Conservation (phyloP, 2,113 vertebrate genomes). For the Paradoxurus hermaphroditus region DNA sequence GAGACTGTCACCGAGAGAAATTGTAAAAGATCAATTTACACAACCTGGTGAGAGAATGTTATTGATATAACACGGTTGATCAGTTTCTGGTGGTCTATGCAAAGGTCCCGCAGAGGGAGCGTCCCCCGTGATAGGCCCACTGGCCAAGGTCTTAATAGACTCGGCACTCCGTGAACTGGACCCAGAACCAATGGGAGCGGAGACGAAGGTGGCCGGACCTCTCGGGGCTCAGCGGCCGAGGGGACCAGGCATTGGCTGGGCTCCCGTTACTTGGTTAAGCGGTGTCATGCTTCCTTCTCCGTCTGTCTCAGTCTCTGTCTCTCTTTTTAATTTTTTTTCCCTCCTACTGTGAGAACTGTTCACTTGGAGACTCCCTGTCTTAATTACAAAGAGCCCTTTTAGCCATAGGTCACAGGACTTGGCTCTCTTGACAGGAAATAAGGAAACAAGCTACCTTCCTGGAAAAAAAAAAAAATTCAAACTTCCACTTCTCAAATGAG, state of each 20-base stretch:
- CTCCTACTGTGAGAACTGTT: constrained; percentile 87
- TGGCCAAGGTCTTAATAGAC: constrained; percentile 85
- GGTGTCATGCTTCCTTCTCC: constrained; percentile 68
- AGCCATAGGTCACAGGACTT: constrained; percentile 87
- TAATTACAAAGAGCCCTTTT: constrained; percentile 90
- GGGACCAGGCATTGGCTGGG: constrained; percentile 76
- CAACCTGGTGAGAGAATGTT: constrained; percentile 90
- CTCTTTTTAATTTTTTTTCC: not conserved
- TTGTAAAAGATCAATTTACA: constrained; percentile 97
- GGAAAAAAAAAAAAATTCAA: constrained; percentile 77
- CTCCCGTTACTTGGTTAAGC: constrained; percentile 80
- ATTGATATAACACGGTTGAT: constrained; percentile 91
- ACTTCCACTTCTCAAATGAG: constrained; percentile 88
- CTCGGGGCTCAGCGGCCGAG: constrained; percentile 56
- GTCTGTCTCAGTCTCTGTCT: not conserved
- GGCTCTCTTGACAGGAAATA: constrained; percentile 88
- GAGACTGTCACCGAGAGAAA: constrained; percentile 93
- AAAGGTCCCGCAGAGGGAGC: constrained; percentile 67
- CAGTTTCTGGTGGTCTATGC: constrained; percentile 83
- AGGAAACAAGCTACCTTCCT: constrained; percentile 88
- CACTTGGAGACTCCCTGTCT: constrained; percentile 83
- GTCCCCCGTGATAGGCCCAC: constrained; percentile 68
- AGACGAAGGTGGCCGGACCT: constrained; percentile 53
- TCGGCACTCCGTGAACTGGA: constrained; percentile 81
- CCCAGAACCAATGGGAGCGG: constrained; percentile 80